Percentiles rank a stretch among this genome's conserved stretches.
Conservation (phyloP, 2,113 vertebrate genomes). For the Orientallactaga bullata region DNA sequence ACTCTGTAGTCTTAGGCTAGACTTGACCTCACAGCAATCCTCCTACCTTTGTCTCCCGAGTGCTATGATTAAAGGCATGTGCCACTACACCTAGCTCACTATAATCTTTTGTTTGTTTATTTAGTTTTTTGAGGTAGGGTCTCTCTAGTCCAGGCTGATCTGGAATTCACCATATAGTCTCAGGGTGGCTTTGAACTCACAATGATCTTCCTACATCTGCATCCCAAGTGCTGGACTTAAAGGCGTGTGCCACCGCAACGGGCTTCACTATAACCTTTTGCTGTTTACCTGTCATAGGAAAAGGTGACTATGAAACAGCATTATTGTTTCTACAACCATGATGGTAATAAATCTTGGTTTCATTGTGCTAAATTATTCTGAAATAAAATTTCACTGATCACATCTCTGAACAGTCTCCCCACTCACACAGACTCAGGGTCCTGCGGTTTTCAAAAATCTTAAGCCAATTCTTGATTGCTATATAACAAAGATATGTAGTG, state of each 20-base stretch:
- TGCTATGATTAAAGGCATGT: too few species aligned
- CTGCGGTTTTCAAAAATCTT: constrained; percentile 47
- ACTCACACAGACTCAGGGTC: neutral
- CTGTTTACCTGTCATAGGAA: neutral
- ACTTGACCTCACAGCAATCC: too few species aligned
- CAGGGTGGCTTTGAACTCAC: too few species aligned
- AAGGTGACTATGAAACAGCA: constrained; percentile 6
- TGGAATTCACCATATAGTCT: too few species aligned
- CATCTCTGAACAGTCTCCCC: constrained; percentile 3
- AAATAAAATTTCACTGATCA: constrained; percentile 50
- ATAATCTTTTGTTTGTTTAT: too few species aligned
- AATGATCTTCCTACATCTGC: too few species aligned
- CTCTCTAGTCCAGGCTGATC: too few species aligned
- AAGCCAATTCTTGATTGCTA: constrained; percentile 42
- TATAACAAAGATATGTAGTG: neutral
- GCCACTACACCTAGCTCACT: too few species aligned
- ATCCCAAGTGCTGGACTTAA: too few species aligned
- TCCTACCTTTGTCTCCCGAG: too few species aligned
- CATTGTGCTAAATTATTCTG: constrained; percentile 45
- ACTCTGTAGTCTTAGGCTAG: too few species aligned
- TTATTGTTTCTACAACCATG: constrained; percentile 16
- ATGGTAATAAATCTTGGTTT: constrained; percentile 2
- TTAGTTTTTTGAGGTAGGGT: too few species aligned
- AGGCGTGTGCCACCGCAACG: neutral
- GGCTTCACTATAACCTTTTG: neutral